Conservation (phyloP, 2,113 vertebrate species). For the Erpornis zantholeuca region DNA sequence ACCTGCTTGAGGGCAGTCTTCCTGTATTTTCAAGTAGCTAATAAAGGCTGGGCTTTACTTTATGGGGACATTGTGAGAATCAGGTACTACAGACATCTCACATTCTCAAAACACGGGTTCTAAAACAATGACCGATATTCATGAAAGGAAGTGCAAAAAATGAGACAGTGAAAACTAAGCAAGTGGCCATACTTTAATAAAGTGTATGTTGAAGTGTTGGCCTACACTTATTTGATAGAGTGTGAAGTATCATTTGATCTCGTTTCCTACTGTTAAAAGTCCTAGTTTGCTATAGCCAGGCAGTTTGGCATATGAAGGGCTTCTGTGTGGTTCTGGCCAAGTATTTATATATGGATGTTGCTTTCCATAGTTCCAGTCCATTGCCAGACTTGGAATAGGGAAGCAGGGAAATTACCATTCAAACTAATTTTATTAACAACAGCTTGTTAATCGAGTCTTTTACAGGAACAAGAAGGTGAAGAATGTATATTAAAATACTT, state of each 20-base stretch:
- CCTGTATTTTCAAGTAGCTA: background rate
- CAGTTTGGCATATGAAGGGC: background rate
- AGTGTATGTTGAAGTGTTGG: background rate
- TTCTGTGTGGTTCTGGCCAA: background rate
- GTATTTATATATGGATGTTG: background rate
- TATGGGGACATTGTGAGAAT: background rate
- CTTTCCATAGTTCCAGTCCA: background rate
- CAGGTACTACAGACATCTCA: background rate
- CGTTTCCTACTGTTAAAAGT: background rate
- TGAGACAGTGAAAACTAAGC: background rate
- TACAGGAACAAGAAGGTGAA: background rate
- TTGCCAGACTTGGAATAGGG: background rate
- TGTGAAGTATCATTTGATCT: background rate
- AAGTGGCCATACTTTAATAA: background rate
- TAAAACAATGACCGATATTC: background rate
- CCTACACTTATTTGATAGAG: background rate
- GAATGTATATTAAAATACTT: background rate
- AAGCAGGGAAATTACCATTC: background rate
- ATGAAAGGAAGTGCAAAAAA: background rate
- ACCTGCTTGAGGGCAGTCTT: background rate
- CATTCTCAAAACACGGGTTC: background rate
- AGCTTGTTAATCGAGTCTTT: background rate
- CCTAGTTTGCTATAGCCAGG: background rate
- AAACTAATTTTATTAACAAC: conserved; percentile 14
- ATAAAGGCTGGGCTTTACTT: background rate